Base-by-base conservation (phyloP, 2,113 vertebrate species). In the Ochotona curzoniae region DNA sequence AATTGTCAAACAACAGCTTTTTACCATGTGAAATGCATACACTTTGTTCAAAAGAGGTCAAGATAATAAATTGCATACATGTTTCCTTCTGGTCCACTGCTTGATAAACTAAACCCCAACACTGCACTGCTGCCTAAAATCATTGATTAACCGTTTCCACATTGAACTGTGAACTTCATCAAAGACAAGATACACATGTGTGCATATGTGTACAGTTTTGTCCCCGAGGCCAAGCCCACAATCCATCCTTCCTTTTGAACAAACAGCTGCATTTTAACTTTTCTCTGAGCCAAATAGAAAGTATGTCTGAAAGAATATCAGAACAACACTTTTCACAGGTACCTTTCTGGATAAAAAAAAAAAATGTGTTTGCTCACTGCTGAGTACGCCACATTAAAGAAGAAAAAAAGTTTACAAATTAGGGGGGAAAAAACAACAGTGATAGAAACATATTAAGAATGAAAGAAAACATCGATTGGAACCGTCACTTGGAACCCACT, bases 61-160 rank as follows among this genome's bases (percentile, higher is more conserved):
- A 88, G 32, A 47, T 85, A 79, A 80, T 51, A 60, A 91, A 85
- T 7, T 82, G 7, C 8, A 67, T 83, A 35, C 57, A 89, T 57
- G 82, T 26, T 86, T 92, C 92, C 64, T 61, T 83, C 35, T 71
- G 76, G n/a, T 30, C 75, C 80, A 80, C 93, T 30, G 81, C 30
- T 57, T 92, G 30, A 71, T 21, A 63, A 63, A 92, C 49, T 69
- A 95, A 94, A 82, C 28, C 15, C 67, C 76, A 81, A 38, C 26
- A n/a, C 38, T 70, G 61, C 18, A 61, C 2, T 64, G 47, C 35
- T 57, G 32, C 51, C n/a, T 81, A 73, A 63, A 91, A 74, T 38
- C 28, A 13, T 10, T n/a, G 15, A 61, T 38, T 25, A 80, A 60
- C 67, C 49, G 80, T 87, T 83, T 93, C 38, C 57, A 35, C 60